Percentiles rank a stretch among this genome's conserved stretches.
Conservation (phyloP, 2,113 vertebrate species). For the Corapipo altera region DNA sequence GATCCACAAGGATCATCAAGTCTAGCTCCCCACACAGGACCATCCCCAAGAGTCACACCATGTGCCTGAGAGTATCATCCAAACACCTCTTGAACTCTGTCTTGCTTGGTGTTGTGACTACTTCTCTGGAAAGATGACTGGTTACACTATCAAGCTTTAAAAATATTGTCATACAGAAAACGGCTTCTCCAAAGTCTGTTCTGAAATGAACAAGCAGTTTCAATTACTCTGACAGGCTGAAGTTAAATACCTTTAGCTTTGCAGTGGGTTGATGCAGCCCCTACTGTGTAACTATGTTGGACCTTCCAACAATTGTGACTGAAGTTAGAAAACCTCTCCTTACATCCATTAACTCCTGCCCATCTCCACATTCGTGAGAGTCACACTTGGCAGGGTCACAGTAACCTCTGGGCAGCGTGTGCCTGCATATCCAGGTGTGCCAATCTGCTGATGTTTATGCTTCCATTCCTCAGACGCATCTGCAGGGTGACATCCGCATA, state of each 20-base stretch:
- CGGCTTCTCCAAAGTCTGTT: background rate
- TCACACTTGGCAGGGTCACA: background rate
- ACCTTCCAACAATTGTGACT: background rate
- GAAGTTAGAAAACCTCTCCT: background rate
- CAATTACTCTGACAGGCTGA: background rate
- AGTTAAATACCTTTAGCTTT: background rate
- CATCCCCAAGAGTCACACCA: background rate
- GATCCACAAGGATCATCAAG: background rate
- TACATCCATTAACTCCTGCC: background rate
- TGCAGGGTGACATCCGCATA: background rate
- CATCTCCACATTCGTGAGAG: background rate
- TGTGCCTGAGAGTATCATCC: background rate
- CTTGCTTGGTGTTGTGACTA: background rate
- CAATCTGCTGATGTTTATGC: background rate
- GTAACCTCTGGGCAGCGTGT: background rate
- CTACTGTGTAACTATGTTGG: background rate
- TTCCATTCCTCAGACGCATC: background rate
- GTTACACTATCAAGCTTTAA: background rate
- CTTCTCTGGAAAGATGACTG: background rate
- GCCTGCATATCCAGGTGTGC: background rate
- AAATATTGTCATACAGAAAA: background rate
- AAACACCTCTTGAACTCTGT: background rate
- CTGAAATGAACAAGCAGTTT: background rate
- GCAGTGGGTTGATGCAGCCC: background rate
- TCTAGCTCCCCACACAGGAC: background rate